These are phyloP conservation scores for Pseudococcus viburni DNA, from an alignment of 2,888 invertebrate species.

Conservation along the genomic window DNA sequence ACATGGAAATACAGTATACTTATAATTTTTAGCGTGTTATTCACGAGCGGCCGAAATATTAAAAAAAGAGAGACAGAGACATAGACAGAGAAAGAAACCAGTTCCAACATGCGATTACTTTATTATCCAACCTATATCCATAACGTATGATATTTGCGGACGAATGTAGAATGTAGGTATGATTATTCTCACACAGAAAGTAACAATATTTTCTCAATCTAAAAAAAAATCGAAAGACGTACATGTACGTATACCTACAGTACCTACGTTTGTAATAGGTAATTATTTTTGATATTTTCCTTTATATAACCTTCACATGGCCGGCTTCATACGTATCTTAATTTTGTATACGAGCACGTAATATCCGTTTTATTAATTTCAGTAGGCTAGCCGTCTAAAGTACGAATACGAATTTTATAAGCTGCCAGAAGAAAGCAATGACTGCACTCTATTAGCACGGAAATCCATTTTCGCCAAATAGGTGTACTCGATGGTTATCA, in stretches of 20 bases:
- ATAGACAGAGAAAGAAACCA: conserved; percentile 56
- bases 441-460: background rate
- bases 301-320: conserved; percentile 27
- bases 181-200: conserved; percentile 29
- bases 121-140: conserved; percentile 35
- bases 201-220: conserved; percentile 26
- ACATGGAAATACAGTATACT: background rate
- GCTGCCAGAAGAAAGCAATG: conserved; percentile 16
- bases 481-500: background rate
- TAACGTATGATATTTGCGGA: background rate
- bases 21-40: conserved; percentile 20
- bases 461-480: background rate
- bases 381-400: conserved; percentile 5
- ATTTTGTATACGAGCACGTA: conserved; percentile 29
- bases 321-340: conserved; percentile 30
- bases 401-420: background rate
- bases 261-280: conserved; percentile 20
- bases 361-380: conserved; percentile 47
- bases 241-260: background rate
- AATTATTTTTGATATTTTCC: conserved; percentile 41
- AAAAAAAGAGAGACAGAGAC: background rate
- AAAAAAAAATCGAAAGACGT: conserved; percentile 13
- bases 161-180: conserved; percentile 5
- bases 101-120: conserved; percentile 18
- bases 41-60: background rate